phyloP scores from a whole-genome alignment of 2,797 vertebrate genomes.

The Pitangus sulphuratus region DNA sequence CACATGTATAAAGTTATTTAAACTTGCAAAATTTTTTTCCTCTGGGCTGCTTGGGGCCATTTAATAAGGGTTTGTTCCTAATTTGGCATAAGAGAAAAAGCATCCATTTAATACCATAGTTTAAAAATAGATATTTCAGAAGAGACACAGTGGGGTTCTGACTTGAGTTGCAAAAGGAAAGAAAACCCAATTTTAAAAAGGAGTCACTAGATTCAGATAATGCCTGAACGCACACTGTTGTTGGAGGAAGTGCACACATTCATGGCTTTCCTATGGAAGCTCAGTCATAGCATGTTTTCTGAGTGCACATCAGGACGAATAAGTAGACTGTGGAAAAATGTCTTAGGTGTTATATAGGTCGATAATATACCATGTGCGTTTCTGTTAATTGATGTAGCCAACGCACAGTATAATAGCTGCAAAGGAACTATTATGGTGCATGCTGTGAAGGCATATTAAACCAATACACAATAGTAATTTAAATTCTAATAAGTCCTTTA shows the following conservation, averaged over 20 bases:
- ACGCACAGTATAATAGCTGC: constrained; percentile 47
- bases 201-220: not conserved
- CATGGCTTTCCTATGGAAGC: not conserved
- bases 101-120: not conserved
- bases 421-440: constrained; percentile 35
- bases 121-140: not conserved
- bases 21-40: not conserved
- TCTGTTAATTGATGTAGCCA: constrained; percentile 70
- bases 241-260: not conserved
- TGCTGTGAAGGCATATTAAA: constrained; percentile 73
- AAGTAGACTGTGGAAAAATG: constrained; percentile 47
- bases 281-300: not conserved
- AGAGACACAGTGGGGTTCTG: not conserved
- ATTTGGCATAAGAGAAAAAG: not conserved
- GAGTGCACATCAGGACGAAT: constrained; percentile 42
- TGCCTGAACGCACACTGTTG: not conserved
- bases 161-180: not conserved
- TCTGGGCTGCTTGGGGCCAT: not conserved
- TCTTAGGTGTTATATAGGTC: constrained; percentile 41
- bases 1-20: not conserved
- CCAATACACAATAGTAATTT: constrained; percentile 56
- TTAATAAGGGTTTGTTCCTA: not conserved
- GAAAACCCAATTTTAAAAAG: not conserved
- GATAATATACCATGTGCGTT: constrained; percentile 51
- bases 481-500: constrained; percentile 61